Base-by-base conservation (phyloP, 2,888 invertebrate genomes). In the Rhagophthalmus giganteus region DNA sequence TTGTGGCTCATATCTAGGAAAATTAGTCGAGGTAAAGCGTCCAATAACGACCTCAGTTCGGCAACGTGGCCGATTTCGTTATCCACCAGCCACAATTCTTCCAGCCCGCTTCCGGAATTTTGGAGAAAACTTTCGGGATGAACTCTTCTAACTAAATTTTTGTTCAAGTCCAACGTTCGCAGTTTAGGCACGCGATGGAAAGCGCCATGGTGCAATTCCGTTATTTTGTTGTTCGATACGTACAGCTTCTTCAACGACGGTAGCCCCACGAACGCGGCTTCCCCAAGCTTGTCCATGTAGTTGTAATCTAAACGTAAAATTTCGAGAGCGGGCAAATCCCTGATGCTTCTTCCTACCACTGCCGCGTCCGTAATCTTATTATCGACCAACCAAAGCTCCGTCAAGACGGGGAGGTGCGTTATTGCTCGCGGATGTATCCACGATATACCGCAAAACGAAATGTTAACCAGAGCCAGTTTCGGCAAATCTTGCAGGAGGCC, bases 81-180 rank as follows among this genome's bases (percentile, higher is more conserved):
- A 56, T 87, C 81, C 40, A 87, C 83, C 20, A 92, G 76, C 73
- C 83, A 85, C 3, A 93, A 73, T 66, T 89, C 90, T 70, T 93
- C 89, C 15, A 92, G 79, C 1, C 85, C 85, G 63, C 84, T 86
- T 2, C 85, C 84, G 0, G 85, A 85, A 52, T 85, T 81, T 65
- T 86, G 88, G 9, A 88, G 73, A 72, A 92, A 88, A 45, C 90
- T 88, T 70, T 90, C 88, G 0, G 90, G 87, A 62, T 91, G 90
- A 38, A 93, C 84, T 62, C 86, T 82, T 39, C 83, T 80, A 32
- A 93, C 82, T 41, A 81, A 78, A 69, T 93, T 93, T 60, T 85
- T 81, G 68, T 88, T 90, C 55, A 93, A 75, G 70, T 90, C 87
- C 8, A 92, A 78, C 9, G 81, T 80, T 63, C 84, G 82, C 48